phyloP scores from a whole-genome alignment of 2,888 invertebrate species.

The Morinoia aosen region DNA sequence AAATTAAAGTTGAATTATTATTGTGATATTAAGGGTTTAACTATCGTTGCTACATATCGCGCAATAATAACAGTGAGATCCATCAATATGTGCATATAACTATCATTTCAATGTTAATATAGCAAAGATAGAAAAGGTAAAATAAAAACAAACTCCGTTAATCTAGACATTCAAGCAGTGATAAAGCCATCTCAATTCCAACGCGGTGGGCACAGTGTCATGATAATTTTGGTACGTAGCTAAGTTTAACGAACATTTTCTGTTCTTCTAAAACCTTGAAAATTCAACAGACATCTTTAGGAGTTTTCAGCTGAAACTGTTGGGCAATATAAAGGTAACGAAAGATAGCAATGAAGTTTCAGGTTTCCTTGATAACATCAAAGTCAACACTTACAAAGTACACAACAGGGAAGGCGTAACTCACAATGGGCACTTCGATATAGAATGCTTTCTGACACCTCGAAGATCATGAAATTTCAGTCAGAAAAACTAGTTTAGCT shows the following conservation, averaged over 20 bases:
- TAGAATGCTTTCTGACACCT: not conserved
- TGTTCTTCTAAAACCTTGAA: not conserved
- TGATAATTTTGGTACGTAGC: not conserved
- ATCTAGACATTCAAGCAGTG: not conserved
- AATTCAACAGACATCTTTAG: not conserved
- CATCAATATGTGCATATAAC: too few species aligned
- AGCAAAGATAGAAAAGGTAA: too few species aligned
- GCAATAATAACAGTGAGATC: too few species aligned
- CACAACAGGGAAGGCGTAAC: constrained; percentile 33
- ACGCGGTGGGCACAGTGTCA: not conserved
- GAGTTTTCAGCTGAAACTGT: not conserved
- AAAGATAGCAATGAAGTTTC: not conserved
- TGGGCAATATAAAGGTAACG: not conserved
- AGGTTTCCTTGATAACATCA: constrained; percentile 36
- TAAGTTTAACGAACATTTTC: not conserved
- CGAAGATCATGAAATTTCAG: not conserved
- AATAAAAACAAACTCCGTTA: not conserved
- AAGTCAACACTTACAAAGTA: constrained; percentile 47
- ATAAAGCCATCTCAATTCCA: not conserved
- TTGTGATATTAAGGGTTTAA: too few species aligned
- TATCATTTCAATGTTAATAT: too few species aligned
- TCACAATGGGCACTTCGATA: constrained; percentile 19
- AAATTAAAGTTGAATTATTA: not conserved
- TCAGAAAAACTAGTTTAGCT: not conserved
- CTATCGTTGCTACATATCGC: too few species aligned